phyloP scores from a whole-genome alignment of 2,113 vertebrate species.

The Onychorhynchus coronatus region DNA sequence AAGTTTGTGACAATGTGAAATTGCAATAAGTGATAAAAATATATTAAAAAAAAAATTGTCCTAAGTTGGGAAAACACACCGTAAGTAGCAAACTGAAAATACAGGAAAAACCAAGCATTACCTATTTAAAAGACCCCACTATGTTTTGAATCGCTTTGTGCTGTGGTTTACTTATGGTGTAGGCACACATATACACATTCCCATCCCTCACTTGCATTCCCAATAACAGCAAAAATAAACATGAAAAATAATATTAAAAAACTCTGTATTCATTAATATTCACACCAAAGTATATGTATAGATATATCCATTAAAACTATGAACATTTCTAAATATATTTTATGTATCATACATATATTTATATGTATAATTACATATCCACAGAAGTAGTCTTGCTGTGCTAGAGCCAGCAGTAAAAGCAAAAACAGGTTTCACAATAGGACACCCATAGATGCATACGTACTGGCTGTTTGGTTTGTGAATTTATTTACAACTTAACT shows the following conservation, averaged over 20 bases:
- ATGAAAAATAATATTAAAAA: conserved; percentile 72
- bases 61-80: not conserved
- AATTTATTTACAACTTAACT: conserved; percentile 76
- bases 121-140: not conserved
- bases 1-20: not conserved
- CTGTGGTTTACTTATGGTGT: not conserved
- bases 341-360: conserved; percentile 82
- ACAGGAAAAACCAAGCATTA: not conserved
- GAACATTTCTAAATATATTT: conserved; percentile 81
- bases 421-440: conserved; percentile 54
- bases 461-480: conserved; percentile 58
- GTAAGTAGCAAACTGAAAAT: not conserved
- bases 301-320: conserved; percentile 77
- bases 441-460: conserved; percentile 67
- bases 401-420: conserved; percentile 67
- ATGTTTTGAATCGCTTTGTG: not conserved
- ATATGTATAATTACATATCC: conserved; percentile 81
- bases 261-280: conserved; percentile 81
- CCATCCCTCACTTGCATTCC: not conserved
- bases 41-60: not conserved
- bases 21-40: not conserved
- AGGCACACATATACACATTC: not conserved
- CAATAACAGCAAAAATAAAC: conserved; percentile 65
- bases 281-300: conserved; percentile 74
- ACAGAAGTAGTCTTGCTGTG: conserved; percentile 70